A percentile compares a stretch with the other conserved stretches of the same genome.
Conservation (phyloP, 2,113 vertebrate species). For the Carassius auratus region DNA sequence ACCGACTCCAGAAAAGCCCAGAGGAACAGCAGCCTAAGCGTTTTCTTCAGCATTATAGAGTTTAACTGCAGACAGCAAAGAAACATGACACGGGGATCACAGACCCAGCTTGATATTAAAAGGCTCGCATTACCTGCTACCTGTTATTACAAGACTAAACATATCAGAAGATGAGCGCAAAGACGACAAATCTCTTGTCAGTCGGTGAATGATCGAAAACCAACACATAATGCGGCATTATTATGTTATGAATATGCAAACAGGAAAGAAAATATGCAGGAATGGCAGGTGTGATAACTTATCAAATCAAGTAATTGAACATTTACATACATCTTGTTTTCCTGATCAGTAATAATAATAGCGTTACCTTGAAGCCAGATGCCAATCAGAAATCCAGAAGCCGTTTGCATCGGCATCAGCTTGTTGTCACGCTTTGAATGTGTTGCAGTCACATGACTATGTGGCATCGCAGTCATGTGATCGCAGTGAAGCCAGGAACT, state of each 20-base stretch:
- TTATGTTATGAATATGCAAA: neutral
- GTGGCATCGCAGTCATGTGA: slow-evolving; percentile 11
- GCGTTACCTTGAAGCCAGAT: neutral
- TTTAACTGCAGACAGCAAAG: neutral
- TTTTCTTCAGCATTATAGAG: slow-evolving; percentile 58
- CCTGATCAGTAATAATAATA: neutral
- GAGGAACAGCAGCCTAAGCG: slow-evolving; percentile 64
- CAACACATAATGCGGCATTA: neutral
- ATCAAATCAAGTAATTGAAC: neutral
- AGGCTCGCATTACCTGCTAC: neutral
- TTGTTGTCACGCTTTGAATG: neutral
- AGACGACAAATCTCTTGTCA: neutral
- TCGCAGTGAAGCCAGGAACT: neutral
- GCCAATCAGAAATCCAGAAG: neutral
- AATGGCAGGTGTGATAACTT: neutral
- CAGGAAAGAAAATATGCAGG: neutral
- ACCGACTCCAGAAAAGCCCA: slow-evolving; percentile 55
- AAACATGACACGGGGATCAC: slow-evolving; percentile 3
- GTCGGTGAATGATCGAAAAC: neutral
- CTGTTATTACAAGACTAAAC: neutral
- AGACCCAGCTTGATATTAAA: neutral
- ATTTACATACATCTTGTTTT: neutral
- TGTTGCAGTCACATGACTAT: slow-evolving; percentile 5
- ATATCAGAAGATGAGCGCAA: neutral
- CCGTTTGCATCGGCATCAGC: neutral